A percentile compares a stretch with the other conserved stretches of the same genome.
Conservation (phyloP, 2,888 invertebrate species). For the Thecocarcelia acutangulata region DNA sequence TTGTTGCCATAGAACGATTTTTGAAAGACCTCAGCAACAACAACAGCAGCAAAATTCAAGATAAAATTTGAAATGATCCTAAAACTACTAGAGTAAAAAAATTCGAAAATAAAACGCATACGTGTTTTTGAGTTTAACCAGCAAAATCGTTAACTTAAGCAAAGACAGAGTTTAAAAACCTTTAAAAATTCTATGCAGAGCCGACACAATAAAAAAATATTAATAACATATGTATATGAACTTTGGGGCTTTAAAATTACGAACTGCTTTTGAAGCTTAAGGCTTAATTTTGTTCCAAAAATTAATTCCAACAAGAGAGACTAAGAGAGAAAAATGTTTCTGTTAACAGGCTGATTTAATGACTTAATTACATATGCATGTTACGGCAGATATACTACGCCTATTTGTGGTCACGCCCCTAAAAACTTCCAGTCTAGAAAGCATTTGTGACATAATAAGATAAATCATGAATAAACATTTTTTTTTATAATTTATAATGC, state of each 20-base stretch:
- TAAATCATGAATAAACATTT: too few species aligned
- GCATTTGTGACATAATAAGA: too few species aligned
- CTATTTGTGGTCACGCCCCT: constrained; percentile 29
- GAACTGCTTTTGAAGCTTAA: constrained; percentile 8
- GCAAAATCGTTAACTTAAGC: not conserved
- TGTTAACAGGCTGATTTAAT: constrained; percentile 1
- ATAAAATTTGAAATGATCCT: constrained; percentile 26
- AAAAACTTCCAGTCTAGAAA: not conserved
- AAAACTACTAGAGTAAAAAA: constrained; percentile 2
- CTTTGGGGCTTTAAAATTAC: not conserved
- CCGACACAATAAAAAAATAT: not conserved
- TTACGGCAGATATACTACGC: constrained; percentile 17
- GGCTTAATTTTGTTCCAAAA: constrained; percentile 9
- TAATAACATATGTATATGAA: not conserved
- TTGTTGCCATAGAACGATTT: constrained; percentile 35
- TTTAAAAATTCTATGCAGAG: not conserved
- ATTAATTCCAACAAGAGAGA: not conserved
- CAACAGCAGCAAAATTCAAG: not conserved
- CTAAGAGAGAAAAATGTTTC: not conserved
- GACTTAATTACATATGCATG: constrained; percentile 39
- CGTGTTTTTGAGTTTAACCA: not conserved
- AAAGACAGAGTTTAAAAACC: not conserved
- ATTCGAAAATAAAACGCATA: constrained; percentile 19
- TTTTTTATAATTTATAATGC: too few species aligned
- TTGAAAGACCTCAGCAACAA: constrained; percentile 26